Evolutionary conservation across 2,113 vertebrate genomes (phyloP).

Genomic region (Centropristis striata): DNA sequence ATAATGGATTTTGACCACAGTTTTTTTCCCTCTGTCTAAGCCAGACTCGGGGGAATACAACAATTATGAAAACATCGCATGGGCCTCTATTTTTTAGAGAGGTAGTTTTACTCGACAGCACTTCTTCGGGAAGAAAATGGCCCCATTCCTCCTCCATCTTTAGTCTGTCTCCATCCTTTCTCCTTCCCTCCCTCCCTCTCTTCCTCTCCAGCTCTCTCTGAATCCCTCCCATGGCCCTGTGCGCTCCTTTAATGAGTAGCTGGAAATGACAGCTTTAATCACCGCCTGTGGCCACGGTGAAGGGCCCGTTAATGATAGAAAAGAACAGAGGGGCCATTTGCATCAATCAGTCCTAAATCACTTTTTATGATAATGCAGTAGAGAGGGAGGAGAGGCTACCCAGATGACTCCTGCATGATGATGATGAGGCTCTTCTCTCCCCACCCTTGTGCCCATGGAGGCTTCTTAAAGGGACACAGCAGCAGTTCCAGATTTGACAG

Average conservation of each 20-base stretch:
- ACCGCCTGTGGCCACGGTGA: constrained; percentile 97
- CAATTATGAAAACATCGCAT: constrained; percentile 66
- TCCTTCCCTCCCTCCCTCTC: constrained; percentile 73
- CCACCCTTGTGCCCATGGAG: constrained; percentile 80
- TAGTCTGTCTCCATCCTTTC: constrained; percentile 83
- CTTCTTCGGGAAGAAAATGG: constrained; percentile 67
- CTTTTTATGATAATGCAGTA: constrained; percentile 99
- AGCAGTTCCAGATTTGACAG: neutral
- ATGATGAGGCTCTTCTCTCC: constrained; percentile 87
- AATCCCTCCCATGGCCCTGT: constrained; percentile 85
- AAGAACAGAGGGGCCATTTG: constrained; percentile 99
- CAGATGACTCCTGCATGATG: constrained; percentile 93
- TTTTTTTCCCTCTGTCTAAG: constrained; percentile 52
- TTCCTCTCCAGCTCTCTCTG: constrained; percentile 85
- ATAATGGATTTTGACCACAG: constrained; percentile 69
- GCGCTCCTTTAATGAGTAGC: constrained; percentile 97
- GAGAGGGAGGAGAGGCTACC: constrained; percentile 92
- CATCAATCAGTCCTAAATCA: constrained; percentile 99
- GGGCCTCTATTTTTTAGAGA: constrained; percentile 49
- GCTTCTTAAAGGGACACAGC: constrained; percentile 89
- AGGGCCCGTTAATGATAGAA: constrained; percentile 98
- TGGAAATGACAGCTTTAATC: constrained; percentile 99
- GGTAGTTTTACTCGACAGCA: constrained; percentile 64
- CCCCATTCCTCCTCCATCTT: constrained; percentile 46
- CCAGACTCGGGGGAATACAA: constrained; percentile 62